Evolutionary conservation across 2,113 vertebrate species (phyloP), one percentile per base, ranked within the genome.

Genomic region (Mormyrus iriodes): DNA sequence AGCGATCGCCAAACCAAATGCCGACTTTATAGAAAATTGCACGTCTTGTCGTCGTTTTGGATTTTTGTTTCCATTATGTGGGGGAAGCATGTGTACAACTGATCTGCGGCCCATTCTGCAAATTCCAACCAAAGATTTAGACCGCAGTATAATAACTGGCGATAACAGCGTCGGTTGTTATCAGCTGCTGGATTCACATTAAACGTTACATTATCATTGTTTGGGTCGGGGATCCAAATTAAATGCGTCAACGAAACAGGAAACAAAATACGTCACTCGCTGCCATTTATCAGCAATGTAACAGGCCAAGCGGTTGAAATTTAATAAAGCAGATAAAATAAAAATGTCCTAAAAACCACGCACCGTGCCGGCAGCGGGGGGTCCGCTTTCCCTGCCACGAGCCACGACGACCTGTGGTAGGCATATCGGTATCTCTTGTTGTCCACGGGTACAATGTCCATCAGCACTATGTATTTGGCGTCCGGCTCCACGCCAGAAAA

Each of bases 391-490:
- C 98, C 98, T 49, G 98, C 98, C 91, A 99, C 98, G 91, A 99
- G 94, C 98, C 98, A 99, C 19, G 98, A 99, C 88, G 98, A 99
- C 90, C 98, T 96, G 94, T 99, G 98, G 92, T 99, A 99, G 87
- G 98, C 98, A 58, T 99, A 99, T 91, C 98, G 96, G 69, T 99
- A 99, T 90, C 98, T 96, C 94, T 99, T 99, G 94, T 99, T 99
- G 95, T 99, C 98, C 94, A 99, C 98, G 0, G 98, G 98, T 88
- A 99, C 98, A 27, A 99, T 98, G 94, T 99, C 98, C 98, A 99
- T 99, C 92, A 99, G 92, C 42, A 99, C 98, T 48, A 99, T 99
- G 92, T 99, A 99, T 90, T 98, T 98, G 73, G 97, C 98, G 92
- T 99, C 98, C n/a, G 97, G 96, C 91, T 99, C 98, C 92, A 99